Evolutionary conservation across 1,140 invertebrate genomes (phyloP).

Genomic region (Orius insidiosus): DNA sequence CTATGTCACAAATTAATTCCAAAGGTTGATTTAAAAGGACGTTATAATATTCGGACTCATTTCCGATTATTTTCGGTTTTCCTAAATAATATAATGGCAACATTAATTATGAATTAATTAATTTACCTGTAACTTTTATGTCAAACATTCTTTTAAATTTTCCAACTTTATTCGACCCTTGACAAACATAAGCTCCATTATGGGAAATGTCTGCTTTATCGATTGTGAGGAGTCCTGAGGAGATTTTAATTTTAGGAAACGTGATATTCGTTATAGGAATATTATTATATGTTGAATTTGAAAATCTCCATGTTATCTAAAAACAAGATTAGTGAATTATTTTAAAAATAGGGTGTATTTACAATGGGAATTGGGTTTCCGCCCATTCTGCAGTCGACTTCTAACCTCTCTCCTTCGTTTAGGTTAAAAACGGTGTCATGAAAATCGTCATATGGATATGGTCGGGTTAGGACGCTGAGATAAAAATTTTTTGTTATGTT

Average conservation of each 20-base stretch:
- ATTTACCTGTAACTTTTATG: slow-evolving; percentile 12
- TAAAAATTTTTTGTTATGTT: background rate
- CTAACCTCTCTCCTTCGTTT: slow-evolving; percentile 3
- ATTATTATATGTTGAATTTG: no score
- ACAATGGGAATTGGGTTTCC: slow-evolving; percentile 11
- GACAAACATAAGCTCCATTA: slow-evolving; percentile 8
- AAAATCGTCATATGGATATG: slow-evolving; percentile 3
- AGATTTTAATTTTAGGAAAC: no score
- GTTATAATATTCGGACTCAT: no score
- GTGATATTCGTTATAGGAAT: no score
- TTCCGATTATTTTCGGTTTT: background rate
- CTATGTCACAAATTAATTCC: no score
- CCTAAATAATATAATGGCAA: background rate
- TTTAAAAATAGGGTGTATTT: no score
- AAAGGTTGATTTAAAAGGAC: no score
- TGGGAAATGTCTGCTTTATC: background rate
- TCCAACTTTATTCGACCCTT: slow-evolving; percentile 10
- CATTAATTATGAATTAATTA: background rate
- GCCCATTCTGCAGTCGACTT: background rate
- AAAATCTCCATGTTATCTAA: no score
- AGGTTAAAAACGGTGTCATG: slow-evolving; percentile 3
- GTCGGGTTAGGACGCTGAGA: slow-evolving; percentile 3
- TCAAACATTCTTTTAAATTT: slow-evolving; percentile 6
- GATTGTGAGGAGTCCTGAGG: no score
- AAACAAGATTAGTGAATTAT: no score